Base-by-base conservation (phyloP, 2,113 vertebrate species). In the Emydura subglobosa region DNA sequence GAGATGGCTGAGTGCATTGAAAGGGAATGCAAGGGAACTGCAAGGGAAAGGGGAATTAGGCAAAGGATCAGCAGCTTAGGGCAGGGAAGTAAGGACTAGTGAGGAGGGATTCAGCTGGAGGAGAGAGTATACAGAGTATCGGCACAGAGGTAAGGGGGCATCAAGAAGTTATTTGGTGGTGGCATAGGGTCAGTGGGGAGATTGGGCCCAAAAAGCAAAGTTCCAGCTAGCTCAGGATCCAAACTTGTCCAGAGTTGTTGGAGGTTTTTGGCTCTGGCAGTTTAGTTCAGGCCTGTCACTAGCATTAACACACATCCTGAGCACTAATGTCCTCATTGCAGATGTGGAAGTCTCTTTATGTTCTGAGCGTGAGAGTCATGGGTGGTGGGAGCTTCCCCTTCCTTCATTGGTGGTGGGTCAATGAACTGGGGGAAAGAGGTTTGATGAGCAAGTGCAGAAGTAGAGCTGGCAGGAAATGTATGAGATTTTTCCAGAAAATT, bases 31-130 rank as follows among this genome's bases (percentile, higher is more conserved):
- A 31, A 16, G 31, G 39, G 7, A 29, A 4, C 42, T 61, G 82
- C 10, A 4, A 42, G 4, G 74, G 85, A 76, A 91, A 51, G 55
- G 39, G 4, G 24, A 31, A 39, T 76, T n/a, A 49, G 34, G 0
- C 3, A 39, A 22, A 51, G 39, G 61, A 47, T 31, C 74, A 72
- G 4, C 7, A 31, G 49, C 1, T 0, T 1, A 54, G 61, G 74
- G 55, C 9, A 1, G 49, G 31, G 8, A 6, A 9, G 59, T 76
- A 31, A 44, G 0, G 0, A 42, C 16, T 10, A 5, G 1, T 0
- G 1, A 79, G 74, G 78, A 49, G 31, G 54, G 49, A n/a, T 47
- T 24, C 44, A 51, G 82, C 50, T 34, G 31, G 29, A 51, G 51
- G 7, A 81, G 19, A 31, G 12, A 49, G 27, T 16, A 34, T 50